A percentile compares a stretch with the other conserved stretches of the same genome.
Evolutionary conservation across 2,797 vertebrate genomes (phyloP).

Genomic region (Cryptoblepharus egeriae): DNA sequence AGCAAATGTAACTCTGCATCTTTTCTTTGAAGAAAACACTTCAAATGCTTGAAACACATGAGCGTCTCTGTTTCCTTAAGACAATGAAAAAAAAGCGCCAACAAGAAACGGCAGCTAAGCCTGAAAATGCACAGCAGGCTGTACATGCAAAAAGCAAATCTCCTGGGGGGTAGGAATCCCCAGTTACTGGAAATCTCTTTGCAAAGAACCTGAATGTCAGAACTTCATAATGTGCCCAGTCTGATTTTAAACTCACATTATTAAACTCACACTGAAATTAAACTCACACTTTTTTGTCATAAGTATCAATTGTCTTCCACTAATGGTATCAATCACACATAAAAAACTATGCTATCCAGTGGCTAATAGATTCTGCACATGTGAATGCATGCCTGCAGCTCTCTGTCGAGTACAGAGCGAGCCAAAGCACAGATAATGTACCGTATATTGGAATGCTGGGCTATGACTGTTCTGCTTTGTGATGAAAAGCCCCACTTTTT

Average conservation of each 20-base stretch:
- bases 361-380: too few species aligned
- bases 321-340: not conserved
- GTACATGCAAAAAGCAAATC: not conserved
- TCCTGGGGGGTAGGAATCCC: too few species aligned
- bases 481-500: too few species aligned
- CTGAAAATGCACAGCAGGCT: slow-evolving; percentile 31
- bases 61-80: not conserved
- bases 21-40: slow-evolving; percentile 50
- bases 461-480: not conserved
- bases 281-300: not conserved
- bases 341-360: not conserved
- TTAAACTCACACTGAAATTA: too few species aligned
- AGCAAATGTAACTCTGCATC: not conserved
- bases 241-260: not conserved
- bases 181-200: not conserved
- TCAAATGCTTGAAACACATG: not conserved
- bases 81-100: not conserved
- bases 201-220: not conserved
- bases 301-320: not conserved
- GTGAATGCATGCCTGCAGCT: not conserved
- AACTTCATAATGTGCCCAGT: not conserved
- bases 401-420: too few species aligned
- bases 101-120: slow-evolving; percentile 8
- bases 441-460: not conserved
- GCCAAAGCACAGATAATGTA: not conserved